Evolutionary conservation across 2,888 invertebrate genomes (phyloP).

Genomic region (Boloria euphrosyne): DNA sequence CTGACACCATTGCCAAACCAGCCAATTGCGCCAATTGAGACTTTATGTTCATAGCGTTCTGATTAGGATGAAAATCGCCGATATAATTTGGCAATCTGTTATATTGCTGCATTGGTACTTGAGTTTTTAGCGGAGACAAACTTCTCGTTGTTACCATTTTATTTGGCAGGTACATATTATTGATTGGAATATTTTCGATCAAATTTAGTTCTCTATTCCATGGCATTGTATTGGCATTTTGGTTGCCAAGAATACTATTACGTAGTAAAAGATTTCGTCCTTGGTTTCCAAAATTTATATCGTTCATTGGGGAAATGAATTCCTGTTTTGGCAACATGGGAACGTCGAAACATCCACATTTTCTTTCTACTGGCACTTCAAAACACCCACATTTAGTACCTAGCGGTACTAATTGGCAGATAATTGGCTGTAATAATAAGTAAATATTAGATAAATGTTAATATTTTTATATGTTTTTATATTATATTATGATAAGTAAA

Average conservation of each 20-base stretch:
- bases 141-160: conserved; percentile 12
- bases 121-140: conserved; percentile 2
- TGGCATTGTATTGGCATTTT: conserved; percentile 8
- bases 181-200: conserved; percentile 5
- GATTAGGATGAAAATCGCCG: conserved; percentile 2
- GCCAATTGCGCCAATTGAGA: conserved; percentile 25
- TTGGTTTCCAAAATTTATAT: conserved; percentile 11
- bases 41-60: conserved; percentile 17
- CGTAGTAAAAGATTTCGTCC: conserved; percentile 9
- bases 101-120: conserved; percentile 8
- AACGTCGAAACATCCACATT: conserved; percentile 11
- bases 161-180: conserved; percentile 7
- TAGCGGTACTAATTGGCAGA: conserved; percentile 42
- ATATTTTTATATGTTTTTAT: not conserved
- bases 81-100: conserved; percentile 6
- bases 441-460: not conserved
- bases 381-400: conserved; percentile 39
- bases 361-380: conserved; percentile 30
- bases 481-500: not conserved
- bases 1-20: conserved; percentile 22
- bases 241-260: conserved; percentile 7
- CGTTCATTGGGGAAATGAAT: conserved; percentile 7
- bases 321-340: conserved; percentile 38
- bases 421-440: conserved; percentile 46
- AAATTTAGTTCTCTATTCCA: conserved; percentile 5